A percentile compares a stretch with the other conserved stretches of the same genome.
Evolutionary conservation across 2,888 invertebrate genomes (phyloP).

Genomic region (Endotricha flammealis): DNA sequence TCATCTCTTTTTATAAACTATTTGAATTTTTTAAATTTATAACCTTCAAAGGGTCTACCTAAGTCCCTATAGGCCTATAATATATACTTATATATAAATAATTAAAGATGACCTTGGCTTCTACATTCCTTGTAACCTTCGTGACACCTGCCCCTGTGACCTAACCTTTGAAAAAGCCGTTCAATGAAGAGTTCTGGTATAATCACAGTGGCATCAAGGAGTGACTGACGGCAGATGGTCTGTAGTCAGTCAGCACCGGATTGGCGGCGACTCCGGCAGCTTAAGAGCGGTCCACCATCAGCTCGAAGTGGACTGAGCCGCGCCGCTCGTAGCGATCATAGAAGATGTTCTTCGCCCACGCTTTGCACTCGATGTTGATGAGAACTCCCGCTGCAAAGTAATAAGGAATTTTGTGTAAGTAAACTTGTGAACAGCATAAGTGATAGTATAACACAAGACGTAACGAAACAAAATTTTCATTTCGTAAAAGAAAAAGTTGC

Average conservation of each 20-base stretch:
- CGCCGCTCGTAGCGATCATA: conserved; percentile 92
- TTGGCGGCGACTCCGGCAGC: conserved; percentile 24
- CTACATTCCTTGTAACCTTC: no score
- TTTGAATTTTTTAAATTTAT: no score
- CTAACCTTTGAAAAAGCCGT: background rate
- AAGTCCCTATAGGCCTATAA: no score
- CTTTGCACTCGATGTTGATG: conserved; percentile 96
- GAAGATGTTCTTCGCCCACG: conserved; percentile 93
- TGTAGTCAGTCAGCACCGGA: conserved; percentile 16
- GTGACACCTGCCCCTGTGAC: background rate
- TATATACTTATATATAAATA: no score
- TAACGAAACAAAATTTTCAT: no score
- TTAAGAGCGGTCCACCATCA: conserved; percentile 88
- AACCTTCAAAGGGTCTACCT: no score
- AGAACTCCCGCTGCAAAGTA: conserved; percentile 87
- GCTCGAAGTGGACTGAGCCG: conserved; percentile 96
- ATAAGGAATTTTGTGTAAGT: no score
- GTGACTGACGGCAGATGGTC: conserved; percentile 5
- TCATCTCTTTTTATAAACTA: no score
- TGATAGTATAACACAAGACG: no score
- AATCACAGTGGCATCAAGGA: background rate
- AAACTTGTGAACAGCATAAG: no score
- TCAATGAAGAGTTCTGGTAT: background rate
- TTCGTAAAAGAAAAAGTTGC: no score
- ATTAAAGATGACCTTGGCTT: background rate